A percentile compares a stretch with the other conserved stretches of the same genome.
phyloP scores from a whole-genome alignment of 2,888 invertebrate species.

The Oxystoma pomonae region DNA sequence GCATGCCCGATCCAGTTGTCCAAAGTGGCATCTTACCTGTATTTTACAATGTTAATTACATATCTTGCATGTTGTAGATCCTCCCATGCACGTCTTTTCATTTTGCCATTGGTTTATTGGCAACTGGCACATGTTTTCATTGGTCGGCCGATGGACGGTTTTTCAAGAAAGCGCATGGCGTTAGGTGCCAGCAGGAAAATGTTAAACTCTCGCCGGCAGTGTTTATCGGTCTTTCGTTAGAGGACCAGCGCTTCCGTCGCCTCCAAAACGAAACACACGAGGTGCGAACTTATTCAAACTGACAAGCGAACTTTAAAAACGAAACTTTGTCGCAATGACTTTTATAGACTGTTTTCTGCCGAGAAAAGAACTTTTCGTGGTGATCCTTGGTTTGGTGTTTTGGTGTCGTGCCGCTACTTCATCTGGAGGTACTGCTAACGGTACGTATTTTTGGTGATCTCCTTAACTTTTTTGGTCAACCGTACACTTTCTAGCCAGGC shows the following conservation, averaged over 20 bases:
- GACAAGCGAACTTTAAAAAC: not conserved
- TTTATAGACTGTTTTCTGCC: constrained; percentile 10
- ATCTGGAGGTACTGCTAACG: constrained; percentile 38
- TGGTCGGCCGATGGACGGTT: constrained; percentile 39
- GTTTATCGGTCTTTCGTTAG: constrained; percentile 35
- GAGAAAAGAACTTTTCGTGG: constrained; percentile 24
- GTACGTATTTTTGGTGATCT: constrained; percentile 38
- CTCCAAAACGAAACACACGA: constrained; percentile 33
- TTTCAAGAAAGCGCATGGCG: constrained; percentile 43
- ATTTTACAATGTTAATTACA: constrained; percentile 46
- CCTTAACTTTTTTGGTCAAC: not conserved
- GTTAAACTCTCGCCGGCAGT: constrained; percentile 39
- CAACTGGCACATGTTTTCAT: constrained; percentile 43
- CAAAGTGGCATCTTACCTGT: constrained; percentile 19
- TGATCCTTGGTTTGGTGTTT: constrained; percentile 32
- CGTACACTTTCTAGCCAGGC: not conserved
- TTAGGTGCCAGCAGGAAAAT: constrained; percentile 38
- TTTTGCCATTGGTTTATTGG: constrained; percentile 47
- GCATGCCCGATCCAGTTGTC: not conserved
- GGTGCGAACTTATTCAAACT: constrained; percentile 24
- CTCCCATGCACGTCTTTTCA: constrained; percentile 49
- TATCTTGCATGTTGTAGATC: constrained; percentile 46
- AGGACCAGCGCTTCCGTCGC: constrained; percentile 31
- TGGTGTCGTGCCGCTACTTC: constrained; percentile 33
- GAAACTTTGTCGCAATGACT: constrained; percentile 4